Evolutionary conservation across 2,888 invertebrate species (phyloP), one percentile per base, ranked within the genome.

Genomic region (Amiota minor): DNA sequence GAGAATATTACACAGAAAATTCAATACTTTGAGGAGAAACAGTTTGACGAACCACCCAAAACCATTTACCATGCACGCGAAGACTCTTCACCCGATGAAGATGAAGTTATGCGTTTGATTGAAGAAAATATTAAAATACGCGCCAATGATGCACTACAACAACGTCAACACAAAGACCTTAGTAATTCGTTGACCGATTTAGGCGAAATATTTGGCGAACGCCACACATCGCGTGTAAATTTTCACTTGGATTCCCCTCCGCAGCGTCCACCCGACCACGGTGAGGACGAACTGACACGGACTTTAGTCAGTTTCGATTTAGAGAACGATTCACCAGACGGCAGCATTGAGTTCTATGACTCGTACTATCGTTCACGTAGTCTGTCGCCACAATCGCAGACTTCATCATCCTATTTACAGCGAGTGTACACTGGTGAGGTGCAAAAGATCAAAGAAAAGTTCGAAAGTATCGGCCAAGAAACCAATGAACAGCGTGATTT

Each of bases 201-300:
- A 72, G 95, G 94, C 84, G 96, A 96, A 79, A 90, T 95, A n/a
- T 96, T 95, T 84, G 96, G 96, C 0, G 96, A 96, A 88, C 92
- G 91, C 45, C 92, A 93, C 78, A 91, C 81, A 2, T 81, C 86
- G 2, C 80, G 88, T 0, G 82, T 86, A 88, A 89, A 89, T 89
- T 89, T 89, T 89, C 87, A 87, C 70, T 78, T 86, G 78, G 87
- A 86, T 75, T 91, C 92, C 85, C 90, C 90, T 79, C 92, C 91
- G 82, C 91, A 91, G 81, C 84, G 82, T 55, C 91, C 90, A 81
- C 92, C 91, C 80, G 92, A 92, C 86, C 87, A 90, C 78, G 71
- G 74, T 35, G 67, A 72, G 10, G 61, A 47, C 88, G 85, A 70
- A 55, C 47, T 69, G 56, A 77, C 84, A 14, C 72, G 72, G 61